Evolutionary conservation across 2,113 vertebrate species (phyloP).

Genomic region (Heptranchias perlo): DNA sequence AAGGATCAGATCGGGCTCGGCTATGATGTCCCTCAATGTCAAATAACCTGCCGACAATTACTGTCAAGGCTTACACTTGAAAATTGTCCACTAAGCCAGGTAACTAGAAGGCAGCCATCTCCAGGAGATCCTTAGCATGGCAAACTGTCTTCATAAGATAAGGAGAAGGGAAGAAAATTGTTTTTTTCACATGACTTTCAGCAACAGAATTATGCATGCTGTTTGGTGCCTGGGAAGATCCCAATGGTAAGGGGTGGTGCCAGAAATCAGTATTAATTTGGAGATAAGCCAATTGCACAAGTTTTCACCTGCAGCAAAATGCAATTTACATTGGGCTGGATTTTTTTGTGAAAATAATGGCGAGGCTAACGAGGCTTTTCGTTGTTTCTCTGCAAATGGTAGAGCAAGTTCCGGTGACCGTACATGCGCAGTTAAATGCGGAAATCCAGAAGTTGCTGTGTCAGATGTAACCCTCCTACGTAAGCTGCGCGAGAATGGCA

Average conservation of each 20-base stretch:
- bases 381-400: too few relatives aligned
- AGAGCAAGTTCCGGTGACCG: too few relatives aligned
- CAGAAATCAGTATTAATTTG: background rate
- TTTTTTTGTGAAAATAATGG: too few relatives aligned
- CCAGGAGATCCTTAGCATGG: background rate
- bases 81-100: background rate
- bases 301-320: background rate
- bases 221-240: background rate
- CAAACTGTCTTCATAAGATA: background rate
- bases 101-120: background rate
- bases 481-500: too few relatives aligned
- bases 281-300: background rate
- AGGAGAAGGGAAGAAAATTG: background rate
- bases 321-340: background rate
- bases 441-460: too few relatives aligned
- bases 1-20: background rate
- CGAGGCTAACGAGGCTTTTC: too few relatives aligned
- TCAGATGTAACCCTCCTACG: too few relatives aligned
- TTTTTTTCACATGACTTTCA: background rate
- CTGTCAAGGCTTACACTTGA: background rate
- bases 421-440: too few relatives aligned
- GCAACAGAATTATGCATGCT: background rate
- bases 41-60: background rate
- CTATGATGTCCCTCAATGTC: background rate
- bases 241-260: background rate